Evolutionary conservation across 2,888 invertebrate species (phyloP), one percentile per base, ranked within the genome.

Genomic region (Melanophora roralis): DNA sequence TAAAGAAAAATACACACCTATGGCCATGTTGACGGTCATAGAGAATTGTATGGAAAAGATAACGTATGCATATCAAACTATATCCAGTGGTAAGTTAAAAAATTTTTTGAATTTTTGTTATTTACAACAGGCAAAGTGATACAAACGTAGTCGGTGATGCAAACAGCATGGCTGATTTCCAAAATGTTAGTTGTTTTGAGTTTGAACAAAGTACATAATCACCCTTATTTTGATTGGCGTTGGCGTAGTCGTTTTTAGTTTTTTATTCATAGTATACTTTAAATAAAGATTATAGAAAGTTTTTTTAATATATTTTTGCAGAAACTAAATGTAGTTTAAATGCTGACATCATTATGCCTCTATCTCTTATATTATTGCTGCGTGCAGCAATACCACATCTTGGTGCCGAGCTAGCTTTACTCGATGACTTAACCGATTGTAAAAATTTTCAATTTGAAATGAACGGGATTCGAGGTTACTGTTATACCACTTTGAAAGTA

Each of bases 331-430:
- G 85, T 62, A 86, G 86, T 82, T 83, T 90, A 27, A 87, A 85
- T 69, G 89, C 89, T 19, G 90, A 90, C 60, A 86, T 86, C 64
- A 88, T 90, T 83, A 88, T 90, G 83, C 89, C 90, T n/a, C 84
- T 90, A 7, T 88, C 88, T 1, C 85, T 90, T 78, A 86, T 89
- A 79, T 78, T 89, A 64, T 86, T 90, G 81, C 80, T 90, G 65
- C 89, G 89, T 55, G 89, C 90, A 0, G 87, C 85, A 49, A 89
- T 90, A 47, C 89, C 89, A 36, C 90, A 90, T 83, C 85, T 90
- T 55, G 90, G 90, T 6, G 90, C 90, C 3, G 90, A 90, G 81
- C 75, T 90, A 73, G 89, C 89, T n/a, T 79, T 90, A 23, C 83
- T 90, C 12, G 89, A 89, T 74, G 90, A 90, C 72, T 82, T 90